A percentile compares a stretch with the other conserved stretches of the same genome.
Conservation (phyloP, 2,113 vertebrate species). For the Pseudorasbora parva region DNA sequence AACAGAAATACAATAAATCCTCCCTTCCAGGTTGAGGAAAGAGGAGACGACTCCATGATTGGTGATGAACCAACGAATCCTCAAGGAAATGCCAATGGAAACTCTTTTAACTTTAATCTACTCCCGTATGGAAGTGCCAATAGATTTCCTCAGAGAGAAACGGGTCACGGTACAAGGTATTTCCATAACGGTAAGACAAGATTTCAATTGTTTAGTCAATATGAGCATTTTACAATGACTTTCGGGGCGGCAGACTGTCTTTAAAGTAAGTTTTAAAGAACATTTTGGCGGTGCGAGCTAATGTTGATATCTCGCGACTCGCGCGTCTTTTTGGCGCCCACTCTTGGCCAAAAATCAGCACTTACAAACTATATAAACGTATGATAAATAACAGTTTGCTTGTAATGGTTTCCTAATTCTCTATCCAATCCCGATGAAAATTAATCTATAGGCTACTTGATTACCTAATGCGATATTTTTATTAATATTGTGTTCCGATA, state of each 20-base stretch:
- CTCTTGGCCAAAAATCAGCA: background rate
- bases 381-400: background rate
- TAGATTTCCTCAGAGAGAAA: constrained; percentile 57
- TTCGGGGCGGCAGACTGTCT: background rate
- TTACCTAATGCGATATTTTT: no score
- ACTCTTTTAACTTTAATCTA: constrained; percentile 73
- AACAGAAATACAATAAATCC: background rate
- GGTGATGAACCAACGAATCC: constrained; percentile 61
- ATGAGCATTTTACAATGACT: background rate
- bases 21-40: background rate
- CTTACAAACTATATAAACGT: background rate
- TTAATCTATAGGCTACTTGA: no score
- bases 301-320: background rate
- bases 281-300: background rate
- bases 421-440: background rate
- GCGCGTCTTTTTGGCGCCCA: background rate
- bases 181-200: constrained; percentile 75
- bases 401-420: background rate
- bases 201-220: background rate
- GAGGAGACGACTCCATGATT: constrained; percentile 19
- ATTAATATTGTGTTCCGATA: no score
- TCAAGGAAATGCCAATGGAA: constrained; percentile 67
- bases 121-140: constrained; percentile 66
- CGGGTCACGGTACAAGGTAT: constrained; percentile 73
- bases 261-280: background rate